These are phyloP conservation scores for Helarctos malayanus DNA, from an alignment of 2,797 vertebrate species.

Conservation along the genomic window DNA sequence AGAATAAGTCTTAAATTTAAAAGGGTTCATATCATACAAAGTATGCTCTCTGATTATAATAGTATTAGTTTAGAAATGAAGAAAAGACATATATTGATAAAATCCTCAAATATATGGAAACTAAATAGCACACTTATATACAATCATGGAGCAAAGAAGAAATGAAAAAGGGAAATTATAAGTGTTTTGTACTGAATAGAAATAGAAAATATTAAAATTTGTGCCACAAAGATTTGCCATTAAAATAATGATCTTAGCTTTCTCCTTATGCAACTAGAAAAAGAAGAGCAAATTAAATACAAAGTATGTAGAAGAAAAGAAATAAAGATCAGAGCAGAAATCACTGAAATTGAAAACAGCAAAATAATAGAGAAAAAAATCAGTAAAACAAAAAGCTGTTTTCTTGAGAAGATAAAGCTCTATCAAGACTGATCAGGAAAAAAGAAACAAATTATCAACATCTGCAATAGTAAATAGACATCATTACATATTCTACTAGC, in stretches of 20 bases:
- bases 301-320: not conserved
- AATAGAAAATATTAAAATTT: not conserved
- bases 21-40: not conserved
- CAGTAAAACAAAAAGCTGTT: not conserved
- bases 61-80: conserved; percentile 3
- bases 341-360: not conserved
- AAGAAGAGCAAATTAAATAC: not conserved
- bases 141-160: not conserved
- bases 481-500: conserved; percentile 14
- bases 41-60: not conserved
- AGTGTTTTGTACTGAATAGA: not conserved
- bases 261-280: not conserved
- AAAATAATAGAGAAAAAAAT: not conserved
- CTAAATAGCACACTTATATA: not conserved
- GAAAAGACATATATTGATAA: not conserved
- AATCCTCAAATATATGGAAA: not conserved
- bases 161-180: conserved; percentile 22
- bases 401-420: not conserved
- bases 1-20: not conserved
- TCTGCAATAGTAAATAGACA: not conserved
- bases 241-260: not conserved
- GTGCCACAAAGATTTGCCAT: not conserved
- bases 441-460: not conserved
- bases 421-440: not conserved
- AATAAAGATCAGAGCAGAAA: not conserved